A percentile compares a stretch with the other conserved stretches of the same genome.
Evolutionary conservation across 2,113 vertebrate genomes (phyloP).

Genomic region (Papio anubis): DNA sequence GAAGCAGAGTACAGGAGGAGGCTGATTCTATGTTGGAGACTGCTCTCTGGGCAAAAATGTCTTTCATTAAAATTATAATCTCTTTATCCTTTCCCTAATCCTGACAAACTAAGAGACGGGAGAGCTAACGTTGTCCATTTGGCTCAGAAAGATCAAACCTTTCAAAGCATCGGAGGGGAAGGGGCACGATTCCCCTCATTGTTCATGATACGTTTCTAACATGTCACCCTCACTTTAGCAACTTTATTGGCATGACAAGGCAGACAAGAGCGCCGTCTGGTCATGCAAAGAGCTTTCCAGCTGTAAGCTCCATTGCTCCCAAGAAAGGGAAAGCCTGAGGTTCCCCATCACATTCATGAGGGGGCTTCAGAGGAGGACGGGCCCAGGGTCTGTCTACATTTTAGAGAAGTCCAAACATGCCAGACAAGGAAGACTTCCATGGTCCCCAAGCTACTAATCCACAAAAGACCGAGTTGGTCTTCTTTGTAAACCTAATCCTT

Average conservation of each 20-base stretch:
- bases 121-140: not conserved
- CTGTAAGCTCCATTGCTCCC: not conserved
- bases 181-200: not conserved
- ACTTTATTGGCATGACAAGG: slow-evolving; percentile 37
- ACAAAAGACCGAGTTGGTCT: not conserved
- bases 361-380: not conserved
- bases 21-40: not conserved
- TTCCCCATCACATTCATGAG: not conserved
- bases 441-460: not conserved
- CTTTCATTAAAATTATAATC: not conserved
- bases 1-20: not conserved
- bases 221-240: not conserved
- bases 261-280: not conserved
- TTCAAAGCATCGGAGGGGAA: not conserved
- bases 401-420: slow-evolving; percentile 1
- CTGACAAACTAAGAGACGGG: not conserved
- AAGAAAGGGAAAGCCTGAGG: not conserved
- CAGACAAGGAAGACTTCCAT: not conserved
- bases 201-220: not conserved
- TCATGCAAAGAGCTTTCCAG: not conserved
- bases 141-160: not conserved
- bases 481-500: slow-evolving; percentile 55
- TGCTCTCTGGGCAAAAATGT: not conserved
- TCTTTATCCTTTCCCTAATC: slow-evolving; percentile 36
- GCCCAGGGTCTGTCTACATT: not conserved